phyloP scores from a whole-genome alignment of 2,888 invertebrate genomes.

The Leptopilina drosophilae region DNA sequence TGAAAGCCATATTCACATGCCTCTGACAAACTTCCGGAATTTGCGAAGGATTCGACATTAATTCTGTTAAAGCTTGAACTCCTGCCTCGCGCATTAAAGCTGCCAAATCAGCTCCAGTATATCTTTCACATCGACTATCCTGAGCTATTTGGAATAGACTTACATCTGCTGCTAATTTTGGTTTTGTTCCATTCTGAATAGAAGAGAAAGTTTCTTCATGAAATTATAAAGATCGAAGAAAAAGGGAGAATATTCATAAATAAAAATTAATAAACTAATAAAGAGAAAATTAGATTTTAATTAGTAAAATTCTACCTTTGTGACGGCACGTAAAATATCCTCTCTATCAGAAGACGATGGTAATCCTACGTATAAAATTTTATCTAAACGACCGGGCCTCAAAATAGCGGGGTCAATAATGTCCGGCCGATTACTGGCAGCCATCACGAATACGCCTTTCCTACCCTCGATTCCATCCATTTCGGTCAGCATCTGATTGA shows the following conservation, averaged over 20 bases:
- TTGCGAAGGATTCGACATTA: slow-evolving; percentile 80
- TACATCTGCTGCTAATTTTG: slow-evolving; percentile 87
- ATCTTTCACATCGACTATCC: slow-evolving; percentile 85
- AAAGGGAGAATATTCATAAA: too few relatives aligned
- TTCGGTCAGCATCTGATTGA: slow-evolving; percentile 97
- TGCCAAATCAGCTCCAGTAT: slow-evolving; percentile 95
- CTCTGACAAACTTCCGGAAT: slow-evolving; percentile 79
- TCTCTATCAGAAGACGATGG: slow-evolving; percentile 88
- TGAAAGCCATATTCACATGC: slow-evolving; percentile 88
- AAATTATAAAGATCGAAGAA: slow-evolving; percentile 4
- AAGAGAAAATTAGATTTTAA: background rate
- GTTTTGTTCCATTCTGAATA: slow-evolving; percentile 87
- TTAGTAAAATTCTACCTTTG: slow-evolving; percentile 81
- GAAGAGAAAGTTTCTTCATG: slow-evolving; percentile 57
- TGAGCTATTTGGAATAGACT: slow-evolving; percentile 84
- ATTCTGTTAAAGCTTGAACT: slow-evolving; percentile 87
- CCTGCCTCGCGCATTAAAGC: slow-evolving; percentile 94
- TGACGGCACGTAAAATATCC: slow-evolving; percentile 93
- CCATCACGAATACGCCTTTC: slow-evolving; percentile 95
- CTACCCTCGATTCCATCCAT: slow-evolving; percentile 98
- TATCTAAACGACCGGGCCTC: slow-evolving; percentile 93
- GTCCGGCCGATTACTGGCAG: slow-evolving; percentile 97
- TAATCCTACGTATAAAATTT: slow-evolving; percentile 93
- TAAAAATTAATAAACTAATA: background rate
- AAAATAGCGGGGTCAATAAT: slow-evolving; percentile 97